A percentile compares a stretch with the other conserved stretches of the same genome.
Evolutionary conservation across 2,113 vertebrate species (phyloP).

Genomic region (Pelvicachromis taeniatus): DNA sequence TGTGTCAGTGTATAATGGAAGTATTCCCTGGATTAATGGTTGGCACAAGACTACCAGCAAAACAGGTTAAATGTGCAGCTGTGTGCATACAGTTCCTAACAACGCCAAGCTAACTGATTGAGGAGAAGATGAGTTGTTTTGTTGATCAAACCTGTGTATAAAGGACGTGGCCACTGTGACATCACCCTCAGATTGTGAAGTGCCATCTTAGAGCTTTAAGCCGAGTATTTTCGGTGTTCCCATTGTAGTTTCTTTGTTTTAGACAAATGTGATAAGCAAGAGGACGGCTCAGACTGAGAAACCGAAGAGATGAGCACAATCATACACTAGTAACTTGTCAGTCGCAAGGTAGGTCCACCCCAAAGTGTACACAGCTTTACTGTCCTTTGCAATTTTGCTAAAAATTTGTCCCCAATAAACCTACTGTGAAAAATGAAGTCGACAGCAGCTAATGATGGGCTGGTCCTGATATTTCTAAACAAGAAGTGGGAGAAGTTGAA

Average conservation of each 20-base stretch:
- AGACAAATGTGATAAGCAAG: background rate
- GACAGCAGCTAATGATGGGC: background rate
- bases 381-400: too few relatives aligned
- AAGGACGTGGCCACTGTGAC: background rate
- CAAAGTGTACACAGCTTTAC: background rate
- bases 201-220: background rate
- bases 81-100: background rate
- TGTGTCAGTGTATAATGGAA: background rate
- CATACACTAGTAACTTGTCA: background rate
- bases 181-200: background rate
- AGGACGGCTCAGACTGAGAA: background rate
- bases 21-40: slow-evolving; percentile 10
- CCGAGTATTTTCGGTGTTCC: background rate
- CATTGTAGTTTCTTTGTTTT: background rate
- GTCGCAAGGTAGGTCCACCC: background rate
- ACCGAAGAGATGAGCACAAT: background rate
- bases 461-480: background rate
- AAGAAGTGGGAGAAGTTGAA: background rate
- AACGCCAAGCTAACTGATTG: background rate
- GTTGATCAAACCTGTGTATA: background rate
- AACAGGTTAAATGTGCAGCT: background rate
- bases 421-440: background rate
- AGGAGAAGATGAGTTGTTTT: background rate
- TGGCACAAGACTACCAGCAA: background rate
- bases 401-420: too few relatives aligned